Evolutionary conservation across 2,113 vertebrate genomes (phyloP), one percentile per base, ranked within the genome.

Genomic region (Epinephelus cyanopodus): DNA sequence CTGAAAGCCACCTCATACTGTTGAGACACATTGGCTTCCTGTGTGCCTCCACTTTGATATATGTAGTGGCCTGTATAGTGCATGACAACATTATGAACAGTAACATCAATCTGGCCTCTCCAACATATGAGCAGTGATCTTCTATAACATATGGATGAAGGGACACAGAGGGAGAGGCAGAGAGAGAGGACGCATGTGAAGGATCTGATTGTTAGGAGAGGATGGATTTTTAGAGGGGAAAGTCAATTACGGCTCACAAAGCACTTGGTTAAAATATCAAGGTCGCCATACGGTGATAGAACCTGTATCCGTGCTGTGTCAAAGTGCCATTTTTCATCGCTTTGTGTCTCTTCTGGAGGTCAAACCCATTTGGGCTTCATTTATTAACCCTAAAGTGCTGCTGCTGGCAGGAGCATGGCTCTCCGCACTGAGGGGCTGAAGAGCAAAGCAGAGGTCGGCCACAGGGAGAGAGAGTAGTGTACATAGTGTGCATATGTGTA

Each of bases 201-300:
- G 77, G 83, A 76, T 85, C 74, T 77, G 79, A 90, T 87, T 89
- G 87, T 89, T 85, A 81, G 57, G 42, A 69, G 70, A 86, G 70
- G 87, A 92, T 84, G 86, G 89, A 92, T 93, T 93, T 92, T 92
- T 82, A 73, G 67, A 77, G 82, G 69, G 77, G 88, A 88, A 90
- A 94, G 90, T 94, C 83, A 88, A 92, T 94, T 91, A 92, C 13
- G 57, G 83, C 74, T 76, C 84, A 88, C 88, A 86, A 82, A 92
- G 88, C 90, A 89, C 87, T 92, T 92, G 86, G 90, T 93, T 92
- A 92, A 92, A 94, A 93, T 90, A 93, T 93, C 92, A 94, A 94
- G 91, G 93, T 93, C 70, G 77, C 68, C 75, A 77, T 86, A 71
- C 50, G 15, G 77, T 81, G 82, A 92, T 86, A 79, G 84, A 81